A percentile compares a stretch with the other conserved stretches of the same genome.
phyloP scores from a whole-genome alignment of 2,113 vertebrate genomes.

The Sebastes fasciatus region DNA sequence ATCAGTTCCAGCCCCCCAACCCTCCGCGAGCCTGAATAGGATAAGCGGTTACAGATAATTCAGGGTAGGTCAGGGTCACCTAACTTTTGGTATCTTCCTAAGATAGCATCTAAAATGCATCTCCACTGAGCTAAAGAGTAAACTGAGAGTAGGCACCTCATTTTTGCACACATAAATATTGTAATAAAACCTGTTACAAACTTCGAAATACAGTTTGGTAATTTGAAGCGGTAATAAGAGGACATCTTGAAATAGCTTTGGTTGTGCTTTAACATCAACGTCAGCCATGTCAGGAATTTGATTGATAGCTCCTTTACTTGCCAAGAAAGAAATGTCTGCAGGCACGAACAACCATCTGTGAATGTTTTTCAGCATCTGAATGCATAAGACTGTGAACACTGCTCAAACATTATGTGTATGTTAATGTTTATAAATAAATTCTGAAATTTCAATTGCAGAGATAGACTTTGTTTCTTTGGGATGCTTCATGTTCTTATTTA shows the following conservation, averaged over 20 bases:
- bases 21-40: too few species aligned
- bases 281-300: neutral
- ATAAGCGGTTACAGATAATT: too few species aligned
- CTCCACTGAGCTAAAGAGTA: neutral
- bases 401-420: neutral
- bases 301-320: slow-evolving; percentile 8
- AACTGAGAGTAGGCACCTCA: neutral
- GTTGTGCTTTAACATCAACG: neutral
- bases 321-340: slow-evolving; percentile 3
- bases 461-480: neutral
- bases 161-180: neutral
- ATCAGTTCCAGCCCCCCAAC: too few species aligned
- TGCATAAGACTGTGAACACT: slow-evolving; percentile 28
- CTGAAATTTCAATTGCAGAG: neutral
- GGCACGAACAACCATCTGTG: slow-evolving; percentile 13
- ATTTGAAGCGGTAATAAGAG: neutral
- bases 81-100: neutral
- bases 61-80: neutral
- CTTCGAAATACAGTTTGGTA: neutral
- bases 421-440: slow-evolving; percentile 19
- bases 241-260: neutral
- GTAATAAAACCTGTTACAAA: neutral
- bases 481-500: neutral
- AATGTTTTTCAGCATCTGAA: slow-evolving; percentile 11
- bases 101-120: neutral